These are phyloP conservation scores for Crioceris asparagi DNA, from an alignment of 2,888 invertebrate genomes.

Conservation along the genomic window DNA sequence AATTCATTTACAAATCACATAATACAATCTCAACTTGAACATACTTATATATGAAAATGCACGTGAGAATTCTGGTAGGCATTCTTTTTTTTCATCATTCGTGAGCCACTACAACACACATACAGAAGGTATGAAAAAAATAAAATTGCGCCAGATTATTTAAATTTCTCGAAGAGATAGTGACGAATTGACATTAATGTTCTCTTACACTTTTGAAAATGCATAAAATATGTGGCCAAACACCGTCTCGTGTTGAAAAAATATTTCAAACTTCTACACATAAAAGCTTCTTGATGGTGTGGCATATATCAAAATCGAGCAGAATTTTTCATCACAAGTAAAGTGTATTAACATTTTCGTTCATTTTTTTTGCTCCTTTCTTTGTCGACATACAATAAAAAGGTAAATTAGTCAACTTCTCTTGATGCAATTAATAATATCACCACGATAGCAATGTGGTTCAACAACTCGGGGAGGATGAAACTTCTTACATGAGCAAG, in stretches of 20 bases:
- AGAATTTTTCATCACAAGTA: constrained; percentile 18
- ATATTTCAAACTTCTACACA: constrained; percentile 14
- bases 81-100: too few relatives aligned
- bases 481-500: too few relatives aligned
- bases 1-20: too few relatives aligned
- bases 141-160: constrained; percentile 3
- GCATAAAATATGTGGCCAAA: constrained; percentile 11
- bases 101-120: too few relatives aligned
- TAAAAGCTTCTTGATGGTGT: constrained; percentile 15
- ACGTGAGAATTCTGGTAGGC: too few relatives aligned
- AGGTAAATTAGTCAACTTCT: constrained; percentile 11
- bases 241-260: constrained; percentile 13
- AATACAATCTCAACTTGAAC: too few relatives aligned
- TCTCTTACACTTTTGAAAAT: constrained; percentile 10
- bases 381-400: constrained; percentile 18
- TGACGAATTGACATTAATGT: constrained; percentile 4
- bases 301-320: constrained; percentile 13
- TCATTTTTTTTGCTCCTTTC: constrained; percentile 15
- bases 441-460: constrained; percentile 1
- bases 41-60: too few relatives aligned
- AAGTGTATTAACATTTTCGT: constrained; percentile 14
- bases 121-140: too few relatives aligned
- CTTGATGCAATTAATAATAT: background rate
- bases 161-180: constrained; percentile 3
- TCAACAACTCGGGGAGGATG: background rate